These are phyloP conservation scores for Drosophila busckii DNA, from an alignment of 1,140 invertebrate genomes.

Conservation along the genomic window DNA sequence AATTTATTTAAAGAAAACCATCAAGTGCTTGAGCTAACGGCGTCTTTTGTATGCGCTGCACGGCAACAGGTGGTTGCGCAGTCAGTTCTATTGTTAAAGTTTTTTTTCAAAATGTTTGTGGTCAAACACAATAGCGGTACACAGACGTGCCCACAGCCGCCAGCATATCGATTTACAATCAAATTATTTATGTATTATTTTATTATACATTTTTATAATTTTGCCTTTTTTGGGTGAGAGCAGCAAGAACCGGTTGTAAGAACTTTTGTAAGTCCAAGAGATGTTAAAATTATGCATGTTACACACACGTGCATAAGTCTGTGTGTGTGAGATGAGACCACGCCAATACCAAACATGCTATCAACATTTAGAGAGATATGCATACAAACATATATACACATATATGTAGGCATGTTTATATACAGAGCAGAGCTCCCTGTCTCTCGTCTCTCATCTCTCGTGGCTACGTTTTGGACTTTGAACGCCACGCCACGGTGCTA, in stretches of 20 bases:
- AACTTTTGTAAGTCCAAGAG: too few species aligned
- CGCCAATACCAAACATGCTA: conserved; percentile 50
- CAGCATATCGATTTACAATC: conserved; percentile 20
- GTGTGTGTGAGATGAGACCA: conserved; percentile 32
- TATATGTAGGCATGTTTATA: not conserved
- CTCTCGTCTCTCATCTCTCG: too few species aligned
- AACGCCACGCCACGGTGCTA: conserved; percentile 39
- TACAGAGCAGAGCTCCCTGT: conserved; percentile 14
- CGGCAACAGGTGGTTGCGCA: conserved; percentile 47
- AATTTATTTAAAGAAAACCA: conserved; percentile 8
- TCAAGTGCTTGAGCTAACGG: conserved; percentile 44
- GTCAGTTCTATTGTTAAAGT: conserved; percentile 16
- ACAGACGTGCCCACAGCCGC: conserved; percentile 4
- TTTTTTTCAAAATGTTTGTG: conserved; percentile 53
- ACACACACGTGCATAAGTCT: conserved; percentile 54
- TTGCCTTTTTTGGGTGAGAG: too few species aligned
- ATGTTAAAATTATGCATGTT: conserved; percentile 4
- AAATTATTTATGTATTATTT: too few species aligned
- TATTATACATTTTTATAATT: too few species aligned
- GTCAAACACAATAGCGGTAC: conserved; percentile 60
- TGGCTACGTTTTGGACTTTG: conserved; percentile 63
- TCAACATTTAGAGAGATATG: conserved; percentile 56
- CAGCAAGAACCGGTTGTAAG: too few species aligned
- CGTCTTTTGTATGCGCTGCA: conserved; percentile 31
- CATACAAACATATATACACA: not conserved